Conservation (phyloP, 2,113 vertebrate species). For the Platycercus adscitus region DNA sequence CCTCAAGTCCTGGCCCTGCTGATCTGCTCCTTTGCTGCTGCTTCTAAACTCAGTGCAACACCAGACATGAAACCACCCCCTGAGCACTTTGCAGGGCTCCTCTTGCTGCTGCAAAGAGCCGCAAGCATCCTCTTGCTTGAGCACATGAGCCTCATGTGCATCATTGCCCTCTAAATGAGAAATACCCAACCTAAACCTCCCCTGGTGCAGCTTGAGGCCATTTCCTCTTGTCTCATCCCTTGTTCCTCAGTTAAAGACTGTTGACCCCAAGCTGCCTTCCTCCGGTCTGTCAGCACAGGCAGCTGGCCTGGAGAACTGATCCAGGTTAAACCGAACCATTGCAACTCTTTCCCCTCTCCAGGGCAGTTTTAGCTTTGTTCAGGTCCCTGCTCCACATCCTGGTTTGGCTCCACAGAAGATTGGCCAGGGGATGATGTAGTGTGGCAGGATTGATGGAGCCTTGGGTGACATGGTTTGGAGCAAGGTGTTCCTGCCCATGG, state of each 20-base stretch:
- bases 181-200: neutral
- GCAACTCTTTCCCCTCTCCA: neutral
- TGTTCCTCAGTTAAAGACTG: neutral
- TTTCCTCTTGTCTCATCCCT: neutral
- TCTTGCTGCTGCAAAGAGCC: neutral
- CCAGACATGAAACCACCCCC: neutral
- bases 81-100: neutral
- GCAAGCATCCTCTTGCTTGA: neutral
- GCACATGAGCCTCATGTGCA: neutral
- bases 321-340: constrained; percentile 43
- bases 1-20: neutral
- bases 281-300: constrained; percentile 19
- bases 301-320: constrained; percentile 41
- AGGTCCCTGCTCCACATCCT: neutral
- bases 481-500: neutral
- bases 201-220: neutral
- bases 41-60: neutral
- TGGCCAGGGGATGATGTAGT: neutral
- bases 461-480: neutral
- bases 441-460: neutral
- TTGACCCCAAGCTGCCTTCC: constrained; percentile 9
- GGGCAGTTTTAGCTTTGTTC: constrained; percentile 20
- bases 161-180: neutral
- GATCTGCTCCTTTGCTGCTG: neutral
- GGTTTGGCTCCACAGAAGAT: neutral